Evolutionary conservation across 1,140 invertebrate species (phyloP), one percentile per base, ranked within the genome.

Genomic region (Eciton burchellii): DNA sequence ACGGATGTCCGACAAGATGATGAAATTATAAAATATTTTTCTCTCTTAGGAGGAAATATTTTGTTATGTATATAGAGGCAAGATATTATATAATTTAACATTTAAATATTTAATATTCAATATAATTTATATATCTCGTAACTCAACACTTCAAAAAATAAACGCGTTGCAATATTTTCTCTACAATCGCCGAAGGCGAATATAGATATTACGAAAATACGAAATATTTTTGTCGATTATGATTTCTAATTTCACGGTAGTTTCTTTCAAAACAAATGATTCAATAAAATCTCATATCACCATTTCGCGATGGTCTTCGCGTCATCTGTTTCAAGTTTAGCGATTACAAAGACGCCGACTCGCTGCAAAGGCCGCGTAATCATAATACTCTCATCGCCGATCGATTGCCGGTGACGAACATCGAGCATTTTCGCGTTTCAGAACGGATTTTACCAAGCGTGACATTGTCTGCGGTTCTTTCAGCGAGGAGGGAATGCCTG

Each of bases 391-490:
- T 45, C 21, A 3, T 56, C 45, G 11, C n/a, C 14, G 19, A 1
- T 65, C 26, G 49, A 24, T 56, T 9, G 49, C 1, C 35, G n/a
- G 68, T 70, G 41, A 45, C 35, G 35, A 79, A 68, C 49, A 29
- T 16, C 6, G 12, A 21, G 21, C 54, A 45, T 70, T 45, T 79
- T 79, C 35, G 14, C 63, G 11, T 49, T 66, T 52, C 49, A 56
- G 3, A 3, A 68, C 35, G 19, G 59, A 12, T 77, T 68, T 56
- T 68, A 21, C 19, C 14, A 19, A n/a, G 26, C 68, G 12, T 45
- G 43, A 77, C 35, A 68, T 56, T 56, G 21, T 43, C n/a, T 43
- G 47, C 21, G n/a, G 41, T 68, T 66, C 24, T 35, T 29, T 43
- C 16, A 6, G 3, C 6, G 54, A 35, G 5, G 26, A 14, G 8